Evolutionary conservation across 2,888 invertebrate species (phyloP).

Genomic region (Chymomyza procnemis): DNA sequence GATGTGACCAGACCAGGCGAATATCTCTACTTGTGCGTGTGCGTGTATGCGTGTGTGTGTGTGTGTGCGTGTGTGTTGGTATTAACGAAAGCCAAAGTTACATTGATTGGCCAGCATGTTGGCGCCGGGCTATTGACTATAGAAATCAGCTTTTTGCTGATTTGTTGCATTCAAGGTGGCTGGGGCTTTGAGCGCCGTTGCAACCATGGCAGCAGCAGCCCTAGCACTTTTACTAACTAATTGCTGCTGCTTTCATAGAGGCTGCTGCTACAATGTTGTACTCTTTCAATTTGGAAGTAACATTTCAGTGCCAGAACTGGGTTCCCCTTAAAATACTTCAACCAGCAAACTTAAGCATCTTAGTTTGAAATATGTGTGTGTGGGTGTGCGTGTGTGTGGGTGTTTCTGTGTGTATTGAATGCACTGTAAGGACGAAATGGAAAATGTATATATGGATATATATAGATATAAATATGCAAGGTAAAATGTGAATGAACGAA

Average conservation of each 20-base stretch:
- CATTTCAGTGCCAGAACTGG: background rate
- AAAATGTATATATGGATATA: too few relatives aligned
- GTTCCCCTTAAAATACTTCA: background rate
- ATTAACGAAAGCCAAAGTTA: background rate
- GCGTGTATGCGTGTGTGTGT: background rate
- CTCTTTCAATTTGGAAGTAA: background rate
- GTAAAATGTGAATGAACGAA: conserved; percentile 1
- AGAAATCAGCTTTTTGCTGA: background rate
- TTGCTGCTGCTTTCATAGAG: background rate
- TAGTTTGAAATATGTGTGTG: background rate
- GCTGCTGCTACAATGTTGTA: too few relatives aligned
- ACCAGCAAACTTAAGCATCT: background rate
- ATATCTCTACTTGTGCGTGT: background rate
- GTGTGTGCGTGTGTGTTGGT: background rate
- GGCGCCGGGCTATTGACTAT: background rate
- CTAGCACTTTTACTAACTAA: background rate
- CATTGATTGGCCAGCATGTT: background rate
- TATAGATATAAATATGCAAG: background rate
- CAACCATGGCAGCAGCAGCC: background rate
- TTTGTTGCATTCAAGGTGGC: background rate
- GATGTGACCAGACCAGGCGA: background rate
- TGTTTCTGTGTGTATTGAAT: conserved; percentile 9
- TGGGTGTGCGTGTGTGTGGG: background rate
- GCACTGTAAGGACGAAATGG: background rate
- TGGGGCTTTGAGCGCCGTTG: too few relatives aligned